Conservation (phyloP, 1,140 invertebrate species). For the Melipona quadrifasciata region DNA sequence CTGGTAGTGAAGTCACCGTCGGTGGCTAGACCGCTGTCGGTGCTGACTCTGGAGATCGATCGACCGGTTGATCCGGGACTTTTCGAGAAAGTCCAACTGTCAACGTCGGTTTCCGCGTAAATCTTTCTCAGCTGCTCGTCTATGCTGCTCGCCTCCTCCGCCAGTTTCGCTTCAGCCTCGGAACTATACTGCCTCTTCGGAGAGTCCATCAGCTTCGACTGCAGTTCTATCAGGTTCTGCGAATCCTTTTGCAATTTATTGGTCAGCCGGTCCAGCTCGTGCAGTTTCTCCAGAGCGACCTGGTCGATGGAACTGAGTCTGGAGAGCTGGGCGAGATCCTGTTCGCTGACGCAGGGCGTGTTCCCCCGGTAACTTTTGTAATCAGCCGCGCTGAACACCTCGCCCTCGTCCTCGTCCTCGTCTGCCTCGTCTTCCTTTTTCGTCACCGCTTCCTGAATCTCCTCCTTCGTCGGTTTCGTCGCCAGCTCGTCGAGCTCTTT, state of each 20-base stretch:
- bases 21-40: constrained; percentile 79
- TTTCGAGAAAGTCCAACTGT: constrained; percentile 88
- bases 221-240: constrained; percentile 88
- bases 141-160: constrained; percentile 86
- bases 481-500: constrained; percentile 72
- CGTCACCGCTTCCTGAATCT: constrained; percentile 77
- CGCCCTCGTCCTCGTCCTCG: constrained; percentile 83
- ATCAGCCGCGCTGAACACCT: constrained; percentile 89
- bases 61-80: constrained; percentile 80
- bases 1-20: constrained; percentile 80
- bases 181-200: constrained; percentile 82
- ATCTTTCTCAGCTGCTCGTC: constrained; percentile 87
- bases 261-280: constrained; percentile 89
- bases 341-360: constrained; percentile 88
- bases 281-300: constrained; percentile 88
- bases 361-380: constrained; percentile 90
- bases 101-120: constrained; percentile 85
- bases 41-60: constrained; percentile 79
- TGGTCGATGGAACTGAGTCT: constrained; percentile 89
- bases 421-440: constrained; percentile 75
- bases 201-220: constrained; percentile 85
- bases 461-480: constrained; percentile 75
- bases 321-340: constrained; percentile 89
- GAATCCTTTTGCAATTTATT: constrained; percentile 90
- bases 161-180: constrained; percentile 83